Conservation (phyloP, 2,113 vertebrate species). For the Cnemophilus loriae region DNA sequence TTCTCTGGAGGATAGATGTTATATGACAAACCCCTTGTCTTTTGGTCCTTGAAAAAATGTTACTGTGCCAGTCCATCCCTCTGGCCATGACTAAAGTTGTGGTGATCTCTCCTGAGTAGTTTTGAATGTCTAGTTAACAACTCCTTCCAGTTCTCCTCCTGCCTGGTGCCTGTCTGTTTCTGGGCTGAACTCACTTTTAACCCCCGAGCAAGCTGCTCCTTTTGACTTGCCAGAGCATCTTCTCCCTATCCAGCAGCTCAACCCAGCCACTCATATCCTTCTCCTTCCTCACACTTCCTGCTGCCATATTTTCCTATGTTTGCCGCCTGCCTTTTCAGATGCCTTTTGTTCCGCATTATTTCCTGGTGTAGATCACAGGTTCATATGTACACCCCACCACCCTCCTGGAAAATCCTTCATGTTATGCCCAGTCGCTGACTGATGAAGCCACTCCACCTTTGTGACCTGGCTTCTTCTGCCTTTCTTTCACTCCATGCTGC, state of each 20-base stretch:
- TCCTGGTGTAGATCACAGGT: neutral
- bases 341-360: neutral
- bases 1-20: neutral
- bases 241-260: neutral
- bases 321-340: neutral
- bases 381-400: neutral
- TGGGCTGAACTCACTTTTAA: conserved; percentile 35
- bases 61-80: conserved; percentile 43
- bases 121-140: conserved; percentile 62
- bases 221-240: neutral
- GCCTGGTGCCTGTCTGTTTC: conserved; percentile 52
- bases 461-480: neutral
- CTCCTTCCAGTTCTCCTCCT: conserved; percentile 39
- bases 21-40: neutral
- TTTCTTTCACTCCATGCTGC: neutral
- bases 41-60: conserved; percentile 60
- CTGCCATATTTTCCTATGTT: neutral
- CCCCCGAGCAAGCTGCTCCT: neutral
- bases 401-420: neutral
- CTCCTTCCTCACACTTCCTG: neutral
- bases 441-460: neutral
- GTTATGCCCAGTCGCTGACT: neutral
- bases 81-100: conserved; percentile 61
- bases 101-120: conserved; percentile 43
- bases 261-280: neutral